Percentiles rank a stretch among this genome's conserved stretches.
These are phyloP conservation scores for Siniperca knerii DNA, from an alignment of 2,113 vertebrate species.

Conservation along the genomic window DNA sequence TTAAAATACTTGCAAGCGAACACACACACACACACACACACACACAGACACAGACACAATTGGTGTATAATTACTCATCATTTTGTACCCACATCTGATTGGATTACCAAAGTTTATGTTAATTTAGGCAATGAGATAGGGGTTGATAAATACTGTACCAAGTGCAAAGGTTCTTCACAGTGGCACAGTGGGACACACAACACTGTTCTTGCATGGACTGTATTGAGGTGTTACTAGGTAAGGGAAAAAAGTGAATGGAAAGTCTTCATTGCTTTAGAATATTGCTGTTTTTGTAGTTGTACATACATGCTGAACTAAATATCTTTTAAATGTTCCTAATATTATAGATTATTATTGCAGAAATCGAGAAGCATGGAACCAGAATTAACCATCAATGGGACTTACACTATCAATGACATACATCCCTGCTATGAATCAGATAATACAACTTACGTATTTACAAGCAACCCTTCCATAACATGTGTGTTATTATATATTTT, in stretches of 20 bases:
- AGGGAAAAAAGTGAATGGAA: background rate
- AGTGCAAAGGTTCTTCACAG: background rate
- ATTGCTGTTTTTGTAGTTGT: background rate
- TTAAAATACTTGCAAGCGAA: too few species aligned
- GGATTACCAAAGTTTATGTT: background rate
- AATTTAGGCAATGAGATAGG: background rate
- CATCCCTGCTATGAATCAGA: conserved; percentile 37
- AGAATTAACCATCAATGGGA: background rate
- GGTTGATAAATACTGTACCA: background rate
- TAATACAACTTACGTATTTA: background rate
- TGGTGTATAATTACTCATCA: background rate
- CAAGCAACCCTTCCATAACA: conserved; percentile 13
- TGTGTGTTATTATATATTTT: conserved; percentile 40
- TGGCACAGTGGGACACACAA: too few species aligned
- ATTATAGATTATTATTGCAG: background rate
- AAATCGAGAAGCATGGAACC: conserved; percentile 11
- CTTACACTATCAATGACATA: background rate
- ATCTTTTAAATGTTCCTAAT: background rate
- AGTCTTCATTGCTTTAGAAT: background rate
- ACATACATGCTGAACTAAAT: background rate
- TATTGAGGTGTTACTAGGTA: background rate
- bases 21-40: background rate
- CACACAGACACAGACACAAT: background rate
- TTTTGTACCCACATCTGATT: background rate
- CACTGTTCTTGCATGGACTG: background rate